A percentile compares a stretch with the other conserved stretches of the same genome.
Conservation (phyloP, 2,113 vertebrate genomes). For the Tringa solitaria region DNA sequence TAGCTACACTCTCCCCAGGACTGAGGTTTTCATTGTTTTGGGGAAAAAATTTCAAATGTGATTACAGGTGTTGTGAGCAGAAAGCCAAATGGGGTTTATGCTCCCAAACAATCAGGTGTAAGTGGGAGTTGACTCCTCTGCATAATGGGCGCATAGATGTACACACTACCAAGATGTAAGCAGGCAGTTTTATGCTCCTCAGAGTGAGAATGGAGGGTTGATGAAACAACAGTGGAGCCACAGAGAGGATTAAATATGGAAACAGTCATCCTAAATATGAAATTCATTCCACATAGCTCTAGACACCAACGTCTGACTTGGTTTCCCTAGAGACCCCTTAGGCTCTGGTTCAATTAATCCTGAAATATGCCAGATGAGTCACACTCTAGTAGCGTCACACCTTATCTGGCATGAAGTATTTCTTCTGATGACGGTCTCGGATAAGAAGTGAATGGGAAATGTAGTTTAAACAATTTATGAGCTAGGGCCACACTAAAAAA, state of each 20-base stretch:
- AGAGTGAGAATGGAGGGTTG: background rate
- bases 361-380: background rate
- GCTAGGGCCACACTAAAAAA: too few species aligned
- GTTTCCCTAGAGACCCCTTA: background rate
- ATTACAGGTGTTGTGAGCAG: background rate
- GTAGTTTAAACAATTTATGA: accelerated
- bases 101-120: background rate
- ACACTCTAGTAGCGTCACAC: background rate
- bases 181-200: background rate
- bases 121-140: background rate
- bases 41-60: background rate
- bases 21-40: background rate
- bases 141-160: accelerated
- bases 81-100: accelerated
- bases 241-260: background rate
- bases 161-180: background rate
- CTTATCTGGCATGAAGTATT: background rate
- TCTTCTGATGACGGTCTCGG: accelerated
- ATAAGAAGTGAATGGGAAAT: background rate
- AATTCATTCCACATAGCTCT: background rate
- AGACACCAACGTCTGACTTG: background rate
- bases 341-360: background rate
- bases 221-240: background rate
- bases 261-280: background rate
- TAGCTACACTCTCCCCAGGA: too few species aligned